These are phyloP conservation scores for Petrocephalus sullivani DNA, from an alignment of 2,797 vertebrate genomes.

Conservation along the genomic window DNA sequence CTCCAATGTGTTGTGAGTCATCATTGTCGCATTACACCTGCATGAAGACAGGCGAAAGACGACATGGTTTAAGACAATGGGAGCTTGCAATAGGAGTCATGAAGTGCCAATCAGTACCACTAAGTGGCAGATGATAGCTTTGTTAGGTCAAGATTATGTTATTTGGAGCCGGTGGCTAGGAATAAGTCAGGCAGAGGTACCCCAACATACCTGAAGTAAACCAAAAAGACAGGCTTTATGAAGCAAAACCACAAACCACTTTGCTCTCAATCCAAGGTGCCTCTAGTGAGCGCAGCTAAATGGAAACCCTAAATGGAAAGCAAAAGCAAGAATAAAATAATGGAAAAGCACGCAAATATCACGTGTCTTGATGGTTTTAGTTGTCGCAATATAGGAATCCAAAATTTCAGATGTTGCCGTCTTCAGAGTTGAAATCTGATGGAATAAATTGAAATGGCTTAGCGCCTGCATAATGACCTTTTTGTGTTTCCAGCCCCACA, in stretches of 20 bases:
- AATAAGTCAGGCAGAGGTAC: neutral
- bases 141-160: constrained; percentile 4
- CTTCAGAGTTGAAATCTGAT: neutral
- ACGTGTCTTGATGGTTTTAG: neutral
- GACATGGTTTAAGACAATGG: neutral
- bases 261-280: neutral
- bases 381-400: neutral
- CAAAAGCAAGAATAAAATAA: neutral
- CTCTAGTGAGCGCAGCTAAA: neutral
- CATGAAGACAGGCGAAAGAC: neutral
- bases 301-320: neutral
- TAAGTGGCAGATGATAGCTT: neutral
- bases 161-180: neutral
- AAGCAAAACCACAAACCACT: neutral
- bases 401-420: neutral
- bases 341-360: neutral
- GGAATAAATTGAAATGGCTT: neutral
- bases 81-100: neutral
- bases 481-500: neutral
- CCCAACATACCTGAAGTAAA: neutral
- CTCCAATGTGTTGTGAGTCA: neutral
- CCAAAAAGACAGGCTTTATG: neutral
- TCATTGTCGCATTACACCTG: neutral
- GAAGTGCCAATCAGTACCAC: neutral
- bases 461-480: neutral